Evolutionary conservation across 2,113 vertebrate genomes (phyloP).

Genomic region (Diadophis punctatus): DNA sequence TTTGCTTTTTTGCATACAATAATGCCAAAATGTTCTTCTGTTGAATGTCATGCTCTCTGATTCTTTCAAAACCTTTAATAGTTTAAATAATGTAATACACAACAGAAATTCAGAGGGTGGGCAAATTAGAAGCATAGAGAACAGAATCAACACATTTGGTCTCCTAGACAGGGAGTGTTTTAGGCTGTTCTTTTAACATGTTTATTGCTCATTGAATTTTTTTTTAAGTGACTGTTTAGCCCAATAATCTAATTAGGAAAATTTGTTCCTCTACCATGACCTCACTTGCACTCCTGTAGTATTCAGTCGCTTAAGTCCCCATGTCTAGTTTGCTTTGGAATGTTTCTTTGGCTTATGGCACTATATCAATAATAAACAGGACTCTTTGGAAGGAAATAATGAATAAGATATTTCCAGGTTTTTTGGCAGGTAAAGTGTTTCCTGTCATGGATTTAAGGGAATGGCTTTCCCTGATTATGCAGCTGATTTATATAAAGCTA

Average conservation of each 20-base stretch:
- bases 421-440: not conserved
- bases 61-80: not conserved
- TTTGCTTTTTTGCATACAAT: not conserved
- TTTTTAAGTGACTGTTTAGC: not conserved
- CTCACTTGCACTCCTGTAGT: not conserved
- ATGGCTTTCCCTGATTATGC: not conserved
- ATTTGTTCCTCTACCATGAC: not conserved
- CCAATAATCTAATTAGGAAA: not conserved
- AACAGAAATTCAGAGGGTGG: not conserved
- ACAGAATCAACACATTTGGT: not conserved
- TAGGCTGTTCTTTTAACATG: not conserved
- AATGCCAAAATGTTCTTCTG: not conserved
- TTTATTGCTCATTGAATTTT: not conserved
- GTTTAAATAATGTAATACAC: not conserved
- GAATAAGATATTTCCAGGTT: not conserved
- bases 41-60: not conserved
- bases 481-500: not conserved
- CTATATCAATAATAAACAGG: not conserved
- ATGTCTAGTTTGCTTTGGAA: not conserved
- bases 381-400: not conserved
- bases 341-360: not conserved
- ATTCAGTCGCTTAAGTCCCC: not conserved
- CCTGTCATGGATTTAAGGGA: not conserved
- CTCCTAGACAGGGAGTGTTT: not conserved
- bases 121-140: not conserved